These are phyloP conservation scores for Lithodes maja DNA, from an alignment of 2,888 invertebrate species.

Conservation along the genomic window DNA sequence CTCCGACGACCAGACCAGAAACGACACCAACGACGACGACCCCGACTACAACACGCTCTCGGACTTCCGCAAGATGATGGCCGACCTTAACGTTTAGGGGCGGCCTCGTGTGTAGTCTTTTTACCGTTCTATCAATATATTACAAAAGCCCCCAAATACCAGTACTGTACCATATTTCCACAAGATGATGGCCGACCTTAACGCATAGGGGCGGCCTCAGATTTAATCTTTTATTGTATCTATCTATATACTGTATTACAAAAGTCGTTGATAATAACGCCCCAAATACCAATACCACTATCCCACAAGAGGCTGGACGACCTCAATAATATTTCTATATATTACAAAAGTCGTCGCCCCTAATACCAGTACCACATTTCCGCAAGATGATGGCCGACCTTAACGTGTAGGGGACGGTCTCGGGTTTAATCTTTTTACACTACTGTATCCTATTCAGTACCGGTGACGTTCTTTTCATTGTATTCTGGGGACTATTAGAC, in stretches of 20 bases:
- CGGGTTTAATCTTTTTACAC: no score
- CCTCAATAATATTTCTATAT: no score
- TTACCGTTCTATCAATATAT: no score
- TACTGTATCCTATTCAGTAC: no score
- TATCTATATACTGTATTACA: no score
- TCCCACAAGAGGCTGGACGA: conserved; percentile 68
- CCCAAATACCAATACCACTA: conserved; percentile 68
- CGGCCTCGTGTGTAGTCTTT: no score
- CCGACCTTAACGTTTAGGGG: conserved; percentile 67
- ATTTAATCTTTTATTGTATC: no score
- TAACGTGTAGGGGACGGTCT: conserved; percentile 53
- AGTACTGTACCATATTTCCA: conserved; percentile 69
- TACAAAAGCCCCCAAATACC: conserved; percentile 53
- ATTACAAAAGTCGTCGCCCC: no score
- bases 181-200: conserved; percentile 71
- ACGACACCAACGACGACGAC: conserved; percentile 66
- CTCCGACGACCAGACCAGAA: conserved; percentile 58
- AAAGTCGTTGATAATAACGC: no score
- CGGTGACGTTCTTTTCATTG: no score
- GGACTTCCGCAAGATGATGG: conserved; percentile 71
- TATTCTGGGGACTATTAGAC: no score
- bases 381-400: conserved; percentile 71
- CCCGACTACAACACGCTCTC: conserved; percentile 70
- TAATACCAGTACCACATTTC: conserved; percentile 32
- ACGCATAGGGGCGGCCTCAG: conserved; percentile 44